A percentile compares a stretch with the other conserved stretches of the same genome.
phyloP scores from a whole-genome alignment of 2,113 vertebrate species.

The Emydura subglobosa region DNA sequence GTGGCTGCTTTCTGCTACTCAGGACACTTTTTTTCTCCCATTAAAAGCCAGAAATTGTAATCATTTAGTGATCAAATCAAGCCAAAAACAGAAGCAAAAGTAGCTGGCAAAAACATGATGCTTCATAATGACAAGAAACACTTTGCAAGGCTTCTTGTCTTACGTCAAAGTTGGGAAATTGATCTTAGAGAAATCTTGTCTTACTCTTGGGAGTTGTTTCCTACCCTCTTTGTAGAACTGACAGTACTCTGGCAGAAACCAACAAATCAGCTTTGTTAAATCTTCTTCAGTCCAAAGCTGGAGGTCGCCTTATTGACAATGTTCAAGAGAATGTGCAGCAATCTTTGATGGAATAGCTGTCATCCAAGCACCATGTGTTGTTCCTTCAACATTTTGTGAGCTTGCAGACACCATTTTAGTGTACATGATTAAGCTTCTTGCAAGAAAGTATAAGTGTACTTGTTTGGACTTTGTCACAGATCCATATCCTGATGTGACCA shows the following conservation, averaged over 20 bases:
- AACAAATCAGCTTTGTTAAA: not conserved
- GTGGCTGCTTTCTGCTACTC: not conserved
- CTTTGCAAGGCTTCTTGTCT: not conserved
- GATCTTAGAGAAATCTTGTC: not conserved
- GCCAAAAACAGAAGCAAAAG: not conserved
- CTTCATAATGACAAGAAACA: not conserved
- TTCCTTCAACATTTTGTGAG: not conserved
- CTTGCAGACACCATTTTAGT: not conserved
- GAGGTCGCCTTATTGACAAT: not conserved
- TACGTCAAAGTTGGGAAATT: not conserved
- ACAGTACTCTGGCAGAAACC: not conserved
- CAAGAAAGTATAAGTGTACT: not conserved
- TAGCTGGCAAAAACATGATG: not conserved
- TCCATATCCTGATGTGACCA: not conserved
- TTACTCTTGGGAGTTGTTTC: not conserved
- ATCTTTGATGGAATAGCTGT: too few species aligned
- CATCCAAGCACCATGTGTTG: not conserved
- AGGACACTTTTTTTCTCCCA: not conserved
- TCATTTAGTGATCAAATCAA: not conserved
- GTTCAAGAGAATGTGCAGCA: not conserved
- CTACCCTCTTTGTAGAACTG: not conserved
- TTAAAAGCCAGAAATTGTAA: not conserved
- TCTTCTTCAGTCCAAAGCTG: not conserved
- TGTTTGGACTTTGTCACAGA: not conserved
- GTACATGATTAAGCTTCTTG: not conserved